phyloP scores from a whole-genome alignment of 2,888 invertebrate species.

The Drosophila prolongata region DNA sequence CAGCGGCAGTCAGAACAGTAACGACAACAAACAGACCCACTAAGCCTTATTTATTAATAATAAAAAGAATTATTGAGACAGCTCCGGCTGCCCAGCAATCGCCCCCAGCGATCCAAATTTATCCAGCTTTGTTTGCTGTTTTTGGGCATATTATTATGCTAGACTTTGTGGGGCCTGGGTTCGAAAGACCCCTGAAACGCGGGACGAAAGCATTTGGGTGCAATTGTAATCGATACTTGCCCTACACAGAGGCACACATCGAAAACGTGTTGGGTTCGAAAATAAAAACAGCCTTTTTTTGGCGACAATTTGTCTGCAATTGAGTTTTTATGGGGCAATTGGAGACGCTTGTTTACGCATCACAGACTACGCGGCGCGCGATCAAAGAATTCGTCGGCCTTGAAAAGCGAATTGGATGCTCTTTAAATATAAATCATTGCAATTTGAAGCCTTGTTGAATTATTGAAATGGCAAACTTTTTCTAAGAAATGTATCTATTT shows the following conservation, averaged over 20 bases:
- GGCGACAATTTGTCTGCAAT: slow-evolving; percentile 71
- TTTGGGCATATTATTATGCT: slow-evolving; percentile 63
- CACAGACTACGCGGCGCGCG: slow-evolving; percentile 12
- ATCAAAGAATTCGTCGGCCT: slow-evolving; percentile 37
- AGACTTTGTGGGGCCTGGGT: slow-evolving; percentile 57
- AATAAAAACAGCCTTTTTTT: slow-evolving; percentile 18
- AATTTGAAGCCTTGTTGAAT: background rate
- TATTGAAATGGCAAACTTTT: background rate
- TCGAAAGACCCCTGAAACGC: slow-evolving; percentile 19
- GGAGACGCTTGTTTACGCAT: slow-evolving; percentile 45
- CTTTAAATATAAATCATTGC: slow-evolving; percentile 3
- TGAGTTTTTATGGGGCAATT: slow-evolving; percentile 39
- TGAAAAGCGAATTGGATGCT: slow-evolving; percentile 24
- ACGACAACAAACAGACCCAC: slow-evolving; percentile 36
- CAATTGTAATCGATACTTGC: slow-evolving; percentile 60
- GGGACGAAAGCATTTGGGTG: slow-evolving; percentile 50
- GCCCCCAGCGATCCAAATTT: slow-evolving; percentile 25
- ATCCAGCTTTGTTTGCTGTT: slow-evolving; percentile 56
- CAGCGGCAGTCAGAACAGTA: slow-evolving; percentile 52
- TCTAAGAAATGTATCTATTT: too few relatives aligned
- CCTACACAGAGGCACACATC: slow-evolving; percentile 17
- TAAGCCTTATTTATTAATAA: slow-evolving; percentile 76
- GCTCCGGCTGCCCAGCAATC: slow-evolving; percentile 23
- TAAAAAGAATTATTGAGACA: slow-evolving; percentile 64
- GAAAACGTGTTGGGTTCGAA: slow-evolving; percentile 6